Evolutionary conservation across 35 echinoderm and acorn worm genomes (phyloP), one percentile per base, ranked within the genome.

Genomic region (Ophioderma brevispina): DNA sequence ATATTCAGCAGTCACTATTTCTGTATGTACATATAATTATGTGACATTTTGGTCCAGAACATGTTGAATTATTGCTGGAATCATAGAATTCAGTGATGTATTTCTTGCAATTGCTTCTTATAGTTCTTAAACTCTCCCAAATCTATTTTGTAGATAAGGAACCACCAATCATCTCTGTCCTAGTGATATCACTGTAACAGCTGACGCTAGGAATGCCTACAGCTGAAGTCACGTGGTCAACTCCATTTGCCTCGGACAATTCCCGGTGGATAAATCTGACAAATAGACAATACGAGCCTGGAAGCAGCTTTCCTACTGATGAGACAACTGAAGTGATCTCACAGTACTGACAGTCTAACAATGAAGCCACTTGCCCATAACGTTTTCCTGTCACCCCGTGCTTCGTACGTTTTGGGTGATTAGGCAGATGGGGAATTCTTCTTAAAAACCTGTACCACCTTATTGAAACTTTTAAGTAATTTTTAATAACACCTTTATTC

Each of bases 191-290:
- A 30, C 38, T 15, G 35, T 39, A 5, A 21, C 14, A 33, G 34
- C 70, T 0, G 75, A 77, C 15, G 5, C 70, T 28, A 38, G 75
- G 40, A 21, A 39, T n/a, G 15, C n/a, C 85, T 14, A 78, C 76
- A 42, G 76, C 85, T 30, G 76, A 5, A 0, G 85, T 87, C 13
- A 46, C 36, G 1, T 87, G 85, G 85, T 32, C 33, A 32, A 76
- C 31, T 42, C 85, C 85, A 40, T 18, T 87, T 30, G 85, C 64
- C 41, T 64, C 64, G 18, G 85, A 87, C 39, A 76, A 39, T 78
- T 77, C 76, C 17, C 37, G 75, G 30, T 13, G 37, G 31, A 55
- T 87, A 0, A n/a, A n/a, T 37, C 37, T 18, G 76, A 37, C 10
- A 39, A 11, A 17, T 4, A 46, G 41, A 1, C 25, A 1, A 87